Percentiles rank a stretch among this genome's conserved stretches.
These are phyloP conservation scores for Onychostoma macrolepis DNA, from an alignment of 2,113 vertebrate species.

Conservation along the genomic window DNA sequence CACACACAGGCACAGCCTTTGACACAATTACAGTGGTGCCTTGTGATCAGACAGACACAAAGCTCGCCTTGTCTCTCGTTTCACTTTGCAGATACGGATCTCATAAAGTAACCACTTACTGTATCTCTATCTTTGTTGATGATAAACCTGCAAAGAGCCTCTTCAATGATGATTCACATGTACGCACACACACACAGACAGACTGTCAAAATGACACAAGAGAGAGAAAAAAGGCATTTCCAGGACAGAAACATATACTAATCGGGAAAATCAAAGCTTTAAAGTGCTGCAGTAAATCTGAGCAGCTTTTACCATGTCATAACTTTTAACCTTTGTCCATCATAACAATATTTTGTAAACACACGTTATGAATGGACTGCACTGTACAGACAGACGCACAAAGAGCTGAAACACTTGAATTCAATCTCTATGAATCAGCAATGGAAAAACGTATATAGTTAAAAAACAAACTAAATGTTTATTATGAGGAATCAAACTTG, in stretches of 20 bases:
- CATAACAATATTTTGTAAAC: neutral
- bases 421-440: neutral
- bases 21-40: conserved; percentile 59
- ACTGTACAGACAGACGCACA: neutral
- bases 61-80: conserved; percentile 60
- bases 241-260: neutral
- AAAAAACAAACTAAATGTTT: too few species aligned
- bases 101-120: neutral
- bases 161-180: neutral
- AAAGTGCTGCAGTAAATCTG: neutral
- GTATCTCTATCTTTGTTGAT: neutral
- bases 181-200: neutral
- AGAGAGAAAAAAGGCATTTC: neutral
- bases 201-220: neutral
- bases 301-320: neutral
- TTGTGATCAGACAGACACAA: conserved; percentile 64
- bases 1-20: conserved; percentile 44
- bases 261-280: neutral
- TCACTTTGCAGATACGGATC: neutral
- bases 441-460: too few species aligned
- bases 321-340: conserved; percentile 27
- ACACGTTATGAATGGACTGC: neutral
- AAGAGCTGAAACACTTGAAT: neutral
- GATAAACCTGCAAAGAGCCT: neutral
- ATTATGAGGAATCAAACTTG: too few species aligned